These are phyloP conservation scores for Oligia strigilis DNA, from an alignment of 2,888 invertebrate species.

Conservation along the genomic window DNA sequence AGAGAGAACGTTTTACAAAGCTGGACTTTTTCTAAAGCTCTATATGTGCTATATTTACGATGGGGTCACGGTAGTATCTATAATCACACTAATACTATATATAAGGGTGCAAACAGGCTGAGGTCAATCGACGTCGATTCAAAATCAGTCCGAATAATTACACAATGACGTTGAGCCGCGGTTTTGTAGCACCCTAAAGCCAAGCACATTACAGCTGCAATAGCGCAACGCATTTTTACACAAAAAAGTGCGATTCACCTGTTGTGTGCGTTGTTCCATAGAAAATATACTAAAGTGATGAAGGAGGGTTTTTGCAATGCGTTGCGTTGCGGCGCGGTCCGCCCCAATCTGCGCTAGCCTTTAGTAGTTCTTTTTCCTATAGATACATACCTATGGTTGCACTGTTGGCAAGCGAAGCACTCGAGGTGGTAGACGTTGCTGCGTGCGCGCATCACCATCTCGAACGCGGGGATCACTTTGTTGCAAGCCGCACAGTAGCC, in stretches of 20 bases:
- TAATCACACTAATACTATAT: too few relatives aligned
- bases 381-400: constrained; percentile 96
- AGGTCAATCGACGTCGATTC: too few relatives aligned
- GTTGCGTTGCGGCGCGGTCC: not conserved
- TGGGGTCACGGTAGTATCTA: not conserved
- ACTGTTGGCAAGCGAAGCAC: constrained; percentile 99
- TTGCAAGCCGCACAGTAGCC: constrained; percentile 99
- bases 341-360: not conserved
- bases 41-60: not conserved
- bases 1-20: too few relatives aligned
- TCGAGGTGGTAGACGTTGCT: constrained; percentile 99
- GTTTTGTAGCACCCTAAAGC: not conserved
- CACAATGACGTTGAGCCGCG: not conserved
- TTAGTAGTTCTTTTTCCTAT: not conserved
- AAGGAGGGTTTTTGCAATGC: not conserved
- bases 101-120: not conserved
- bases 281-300: not conserved
- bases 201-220: not conserved
- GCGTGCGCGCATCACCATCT: constrained; percentile 99
- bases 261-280: not conserved
- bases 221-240: not conserved
- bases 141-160: not conserved
- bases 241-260: not conserved
- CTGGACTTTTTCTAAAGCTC: not conserved
- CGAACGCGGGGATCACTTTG: constrained; percentile 99